Base-by-base conservation (phyloP, 2,113 vertebrate genomes). In the Noturus placidus region DNA sequence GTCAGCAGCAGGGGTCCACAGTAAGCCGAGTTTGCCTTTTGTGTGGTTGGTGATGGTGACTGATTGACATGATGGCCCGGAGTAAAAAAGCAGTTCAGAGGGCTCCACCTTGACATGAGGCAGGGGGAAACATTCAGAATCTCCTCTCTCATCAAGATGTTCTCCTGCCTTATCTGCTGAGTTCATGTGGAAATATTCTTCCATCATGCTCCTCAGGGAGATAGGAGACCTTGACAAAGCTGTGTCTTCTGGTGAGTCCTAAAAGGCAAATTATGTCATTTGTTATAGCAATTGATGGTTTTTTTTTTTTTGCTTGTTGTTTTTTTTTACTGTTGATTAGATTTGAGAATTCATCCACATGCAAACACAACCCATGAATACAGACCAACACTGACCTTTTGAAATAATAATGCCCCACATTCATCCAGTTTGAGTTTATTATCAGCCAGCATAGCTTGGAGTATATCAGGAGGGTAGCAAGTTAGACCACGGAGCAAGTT, bases 41-140 rank as follows among this genome's bases (percentile, higher is more conserved):
- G 97, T 97, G 89, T 97, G 94, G 92, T 99, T 99, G 87, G 92
- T 96, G 87, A 99, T 91, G 87, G 94, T 93, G 74, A 99, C 93
- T 25, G 93, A 93, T 52, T 91, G 85, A 27, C 91, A 93, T 0
- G 87, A 88, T 0, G 84, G 10, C 0, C 94, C 96, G 65, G 93
- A 92, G 82, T 96, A 93, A 87, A 99, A 99, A 82, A 97, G 91
- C 13, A 98, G 92, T 65, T 97, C 95, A 0, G 33, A 85, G 0
- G 96, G 96, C 56, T 92, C 94, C 90, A 96, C 89, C 6, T 93
- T 96, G 54, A 99, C 91, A 0, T 94, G 95, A 82, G 83, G 22
- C 77, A 46, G 0, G 67, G 35, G 61, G 15, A 74, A 77, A 57
- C 65, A n/a, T 27, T 72, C 13, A 33, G 80, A 38, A 30, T 77